These are phyloP conservation scores for Rhyacichthys aspro DNA, from an alignment of 2,797 vertebrate genomes.

Conservation along the genomic window DNA sequence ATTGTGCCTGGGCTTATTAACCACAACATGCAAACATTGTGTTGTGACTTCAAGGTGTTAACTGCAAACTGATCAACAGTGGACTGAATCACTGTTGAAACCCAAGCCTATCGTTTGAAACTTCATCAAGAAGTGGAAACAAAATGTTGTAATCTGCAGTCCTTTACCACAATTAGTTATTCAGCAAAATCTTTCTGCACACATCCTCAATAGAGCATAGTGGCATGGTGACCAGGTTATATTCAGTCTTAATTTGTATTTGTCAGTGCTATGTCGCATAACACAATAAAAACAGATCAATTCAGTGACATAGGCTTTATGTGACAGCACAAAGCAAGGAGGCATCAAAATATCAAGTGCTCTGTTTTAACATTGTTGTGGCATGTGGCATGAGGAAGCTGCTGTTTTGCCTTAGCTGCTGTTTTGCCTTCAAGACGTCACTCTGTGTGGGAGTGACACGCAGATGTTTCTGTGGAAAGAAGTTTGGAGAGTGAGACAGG, in stretches of 20 bases:
- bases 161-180: neutral
- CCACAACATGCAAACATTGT: neutral
- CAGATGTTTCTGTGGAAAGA: conserved; percentile 52
- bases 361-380: conserved; percentile 24
- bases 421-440: conserved; percentile 44
- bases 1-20: conserved; percentile 23
- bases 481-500: conserved; percentile 29
- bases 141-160: conserved; percentile 14
- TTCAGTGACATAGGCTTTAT: too few relatives aligned
- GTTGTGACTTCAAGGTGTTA: conserved; percentile 15
- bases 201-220: neutral
- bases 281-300: neutral
- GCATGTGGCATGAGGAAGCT: conserved; percentile 56
- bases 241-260: too few relatives aligned
- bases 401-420: conserved; percentile 25
- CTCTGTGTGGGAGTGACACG: conserved; percentile 42
- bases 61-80: conserved; percentile 7
- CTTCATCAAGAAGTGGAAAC: neutral
- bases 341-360: too few relatives aligned
- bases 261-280: neutral
- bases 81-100: neutral
- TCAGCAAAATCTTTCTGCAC: neutral
- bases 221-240: too few relatives aligned
- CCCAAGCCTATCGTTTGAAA: too few relatives aligned
- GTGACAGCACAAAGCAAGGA: too few relatives aligned